Evolutionary conservation across 2,888 invertebrate species (phyloP).

Genomic region (Piscicola geometra): DNA sequence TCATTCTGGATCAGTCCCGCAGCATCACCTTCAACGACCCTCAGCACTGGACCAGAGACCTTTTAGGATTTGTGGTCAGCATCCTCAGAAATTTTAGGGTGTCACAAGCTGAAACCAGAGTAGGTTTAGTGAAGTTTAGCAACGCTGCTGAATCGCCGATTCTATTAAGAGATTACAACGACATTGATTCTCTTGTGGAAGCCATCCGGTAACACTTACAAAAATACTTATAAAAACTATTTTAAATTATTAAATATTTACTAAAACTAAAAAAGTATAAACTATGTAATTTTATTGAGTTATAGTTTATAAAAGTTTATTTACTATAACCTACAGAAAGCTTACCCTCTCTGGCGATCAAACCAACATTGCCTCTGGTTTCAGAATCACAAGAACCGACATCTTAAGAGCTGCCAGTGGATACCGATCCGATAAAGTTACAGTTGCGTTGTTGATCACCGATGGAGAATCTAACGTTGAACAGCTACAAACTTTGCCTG

Average conservation of each 20-base stretch:
- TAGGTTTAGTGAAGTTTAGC: conserved; percentile 41
- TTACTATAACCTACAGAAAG: too few relatives aligned
- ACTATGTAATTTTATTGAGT: too few relatives aligned
- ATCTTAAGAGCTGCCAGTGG: conserved; percentile 47
- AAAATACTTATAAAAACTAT: too few relatives aligned
- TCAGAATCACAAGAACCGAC: conserved; percentile 43
- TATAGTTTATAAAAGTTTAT: too few relatives aligned
- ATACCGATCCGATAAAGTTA: conserved; percentile 45
- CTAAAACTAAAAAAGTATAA: too few relatives aligned
- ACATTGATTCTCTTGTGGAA: conserved; percentile 16
- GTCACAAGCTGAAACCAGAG: conserved; percentile 21
- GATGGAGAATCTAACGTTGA: conserved; percentile 51
- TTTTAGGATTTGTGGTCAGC: conserved; percentile 33
- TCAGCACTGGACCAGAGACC: conserved; percentile 33
- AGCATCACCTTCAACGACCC: conserved; percentile 30
- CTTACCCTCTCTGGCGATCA: conserved; percentile 44
- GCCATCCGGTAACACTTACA: conserved; percentile 24
- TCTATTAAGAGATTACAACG: conserved; percentile 32
- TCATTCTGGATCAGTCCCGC: conserved; percentile 37
- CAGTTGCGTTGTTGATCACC: conserved; percentile 47
- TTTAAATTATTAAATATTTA: too few relatives aligned
- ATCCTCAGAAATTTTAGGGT: conserved; percentile 33
- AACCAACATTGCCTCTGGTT: conserved; percentile 48
- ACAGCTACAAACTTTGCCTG: conserved; percentile 46
- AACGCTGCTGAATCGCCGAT: conserved; percentile 35